Base-by-base conservation (phyloP, 1,140 invertebrate species). In the Hyles vespertilio region DNA sequence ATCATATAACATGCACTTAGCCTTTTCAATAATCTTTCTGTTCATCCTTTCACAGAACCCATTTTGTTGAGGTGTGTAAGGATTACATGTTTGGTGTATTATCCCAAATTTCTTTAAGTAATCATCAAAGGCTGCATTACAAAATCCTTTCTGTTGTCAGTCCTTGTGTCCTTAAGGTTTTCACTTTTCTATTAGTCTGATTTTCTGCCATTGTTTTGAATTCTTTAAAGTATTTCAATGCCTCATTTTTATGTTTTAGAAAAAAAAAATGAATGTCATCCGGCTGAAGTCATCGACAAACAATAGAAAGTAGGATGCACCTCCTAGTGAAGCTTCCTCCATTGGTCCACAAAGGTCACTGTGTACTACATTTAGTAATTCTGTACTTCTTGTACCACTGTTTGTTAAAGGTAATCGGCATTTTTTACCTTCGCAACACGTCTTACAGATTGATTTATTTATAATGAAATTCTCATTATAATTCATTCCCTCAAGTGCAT, bases 341-440 rank as follows among this genome's bases (percentile, higher is more conserved):
- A 72, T 72, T 3, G 64, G 67, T 48, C 63, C 63, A 65, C 64
- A 69, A 54, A 72, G 7, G n/a, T 72, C 67, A 22, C 63, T 53
- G 51, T 72, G 67, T 5, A 72, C 47, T 2, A 69, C 57, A 45
- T 69, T 50, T 51, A 72, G 56, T 55, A 47, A 52, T 8, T 61
- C 34, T 32, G 44, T 51, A 9, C 61, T 46, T 60, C 63, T 68
- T 8, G 62, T 53, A 49, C 63, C 65, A 57, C 51, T 65, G 44
- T 65, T 59, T 5, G 61, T 65, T 11, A 71, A 63, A 5, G 63
- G 61, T 12, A 64, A 11, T 62, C 63, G 51, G 32, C 40, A 60
- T 32, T 70, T 63, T 59, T 74, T 72, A 0, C 59, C 67, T 51
- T 52, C 6, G 7, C 68, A 47, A 40, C 71, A 74, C 22, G 64